These are phyloP conservation scores for Leptopilina boulardi DNA, from an alignment of 1,140 invertebrate genomes.

Conservation along the genomic window DNA sequence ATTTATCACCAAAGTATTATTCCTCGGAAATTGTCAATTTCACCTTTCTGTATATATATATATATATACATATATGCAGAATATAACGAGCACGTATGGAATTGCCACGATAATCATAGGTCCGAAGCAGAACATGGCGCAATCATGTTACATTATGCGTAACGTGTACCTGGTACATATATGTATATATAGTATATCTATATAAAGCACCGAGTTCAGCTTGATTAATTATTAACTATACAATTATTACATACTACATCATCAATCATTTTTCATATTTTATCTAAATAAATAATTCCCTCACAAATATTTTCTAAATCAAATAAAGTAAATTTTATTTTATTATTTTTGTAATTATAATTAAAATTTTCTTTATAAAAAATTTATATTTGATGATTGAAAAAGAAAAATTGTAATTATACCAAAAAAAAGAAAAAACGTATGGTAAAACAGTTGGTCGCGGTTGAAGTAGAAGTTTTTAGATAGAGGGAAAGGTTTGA, in stretches of 20 bases:
- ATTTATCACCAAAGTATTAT: neutral
- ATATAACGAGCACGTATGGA: constrained; percentile 40
- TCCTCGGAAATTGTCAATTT: neutral
- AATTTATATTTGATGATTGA: no score
- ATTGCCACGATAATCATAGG: constrained; percentile 63
- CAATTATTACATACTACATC: neutral
- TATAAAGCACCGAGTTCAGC: neutral
- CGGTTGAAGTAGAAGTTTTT: constrained; percentile 34
- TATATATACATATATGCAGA: no score
- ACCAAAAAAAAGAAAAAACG: constrained; percentile 42
- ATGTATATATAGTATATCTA: no score
- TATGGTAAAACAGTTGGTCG: constrained; percentile 55
- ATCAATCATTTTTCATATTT: neutral
- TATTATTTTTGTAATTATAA: no score
- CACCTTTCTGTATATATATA: no score
- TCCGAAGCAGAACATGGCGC: constrained; percentile 62
- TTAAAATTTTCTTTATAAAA: no score
- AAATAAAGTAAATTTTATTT: no score
- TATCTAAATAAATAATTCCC: neutral
- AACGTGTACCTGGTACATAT: constrained; percentile 52
- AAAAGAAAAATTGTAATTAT: constrained; percentile 56
- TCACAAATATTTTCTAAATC: neutral
- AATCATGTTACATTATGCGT: constrained; percentile 71
- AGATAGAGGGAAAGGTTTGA: constrained; percentile 32
- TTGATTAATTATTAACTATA: constrained; percentile 31